These are phyloP conservation scores for Eulemur rubriventer DNA, from an alignment of 2,797 vertebrate species.

Conservation along the genomic window DNA sequence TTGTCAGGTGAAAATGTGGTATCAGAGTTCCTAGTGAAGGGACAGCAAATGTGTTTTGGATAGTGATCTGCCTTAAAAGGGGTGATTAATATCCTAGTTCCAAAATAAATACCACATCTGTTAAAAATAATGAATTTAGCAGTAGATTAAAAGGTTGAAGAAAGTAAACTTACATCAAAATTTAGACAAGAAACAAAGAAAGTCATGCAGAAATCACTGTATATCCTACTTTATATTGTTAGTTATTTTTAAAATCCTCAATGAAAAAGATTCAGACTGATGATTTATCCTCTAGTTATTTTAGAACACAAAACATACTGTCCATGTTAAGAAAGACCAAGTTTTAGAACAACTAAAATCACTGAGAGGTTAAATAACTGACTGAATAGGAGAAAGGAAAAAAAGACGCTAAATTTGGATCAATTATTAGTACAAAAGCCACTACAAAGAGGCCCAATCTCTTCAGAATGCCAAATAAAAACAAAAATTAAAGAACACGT, in stretches of 20 bases:
- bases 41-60: constrained; percentile 49
- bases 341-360: neutral
- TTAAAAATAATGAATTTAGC: constrained; percentile 42
- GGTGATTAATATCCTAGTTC: constrained; percentile 16
- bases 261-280: neutral
- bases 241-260: neutral
- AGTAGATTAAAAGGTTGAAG: neutral
- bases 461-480: neutral
- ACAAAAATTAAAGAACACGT: neutral
- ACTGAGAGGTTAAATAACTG: neutral
- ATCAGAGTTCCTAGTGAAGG: constrained; percentile 47
- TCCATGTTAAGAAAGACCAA: neutral
- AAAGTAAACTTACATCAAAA: constrained; percentile 11
- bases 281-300: constrained; percentile 10
- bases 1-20: constrained; percentile 75
- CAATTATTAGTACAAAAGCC: neutral
- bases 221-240: neutral
- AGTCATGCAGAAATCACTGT: neutral
- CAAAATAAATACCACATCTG: constrained; percentile 47
- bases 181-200: neutral
- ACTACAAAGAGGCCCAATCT: neutral
- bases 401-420: neutral
- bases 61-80: constrained; percentile 48
- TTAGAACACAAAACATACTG: neutral
- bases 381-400: neutral